These are phyloP conservation scores for Beaufortia kweichowensis DNA, from an alignment of 2,113 vertebrate species.

Conservation along the genomic window DNA sequence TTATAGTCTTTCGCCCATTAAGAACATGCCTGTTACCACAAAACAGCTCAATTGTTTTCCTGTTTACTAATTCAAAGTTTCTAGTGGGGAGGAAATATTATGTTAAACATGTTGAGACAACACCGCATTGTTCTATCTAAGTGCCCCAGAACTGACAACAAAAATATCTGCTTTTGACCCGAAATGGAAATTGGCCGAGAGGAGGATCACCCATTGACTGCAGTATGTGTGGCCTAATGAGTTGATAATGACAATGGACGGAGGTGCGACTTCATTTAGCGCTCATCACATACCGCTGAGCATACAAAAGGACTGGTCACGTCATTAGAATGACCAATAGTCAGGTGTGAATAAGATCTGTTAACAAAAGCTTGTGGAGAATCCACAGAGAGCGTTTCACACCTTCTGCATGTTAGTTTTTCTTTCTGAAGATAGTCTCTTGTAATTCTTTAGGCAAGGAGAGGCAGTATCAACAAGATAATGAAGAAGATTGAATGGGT, in stretches of 20 bases:
- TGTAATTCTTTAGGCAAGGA: background rate
- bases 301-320: constrained; percentile 68
- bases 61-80: background rate
- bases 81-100: background rate
- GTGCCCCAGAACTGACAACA: background rate
- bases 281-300: constrained; percentile 61
- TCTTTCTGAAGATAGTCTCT: constrained; percentile 53
- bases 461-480: background rate
- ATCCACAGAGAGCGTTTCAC: constrained; percentile 61
- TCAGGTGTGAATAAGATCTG: constrained; percentile 64
- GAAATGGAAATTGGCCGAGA: constrained; percentile 2
- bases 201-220: constrained; percentile 35
- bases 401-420: constrained; percentile 73
- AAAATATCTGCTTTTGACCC: background rate
- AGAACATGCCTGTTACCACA: background rate
- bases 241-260: constrained; percentile 61
- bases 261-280: constrained; percentile 69
- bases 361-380: constrained; percentile 67
- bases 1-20: too few relatives aligned
- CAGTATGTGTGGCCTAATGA: constrained; percentile 58
- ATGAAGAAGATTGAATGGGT: background rate
- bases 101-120: constrained; percentile 12
- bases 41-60: too few relatives aligned
- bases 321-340: constrained; percentile 64
- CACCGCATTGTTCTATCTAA: background rate